These are phyloP conservation scores for Spongilla lacustris DNA, from an alignment of 37 sponge, comb jelly and placozoan species.

Conservation along the genomic window DNA sequence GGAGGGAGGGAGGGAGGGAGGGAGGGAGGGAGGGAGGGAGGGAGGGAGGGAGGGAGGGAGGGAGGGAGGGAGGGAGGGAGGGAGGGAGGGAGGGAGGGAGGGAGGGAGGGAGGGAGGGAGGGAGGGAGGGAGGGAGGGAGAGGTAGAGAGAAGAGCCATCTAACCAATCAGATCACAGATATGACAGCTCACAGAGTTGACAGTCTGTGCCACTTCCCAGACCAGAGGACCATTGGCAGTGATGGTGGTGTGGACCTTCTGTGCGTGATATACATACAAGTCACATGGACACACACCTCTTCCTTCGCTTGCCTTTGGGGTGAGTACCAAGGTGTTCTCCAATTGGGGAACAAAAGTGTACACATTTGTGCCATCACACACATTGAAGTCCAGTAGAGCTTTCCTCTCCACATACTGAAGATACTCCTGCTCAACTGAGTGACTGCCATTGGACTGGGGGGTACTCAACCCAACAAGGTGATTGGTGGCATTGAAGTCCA, in stretches of 20 bases:
- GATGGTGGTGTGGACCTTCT: conserved; percentile 6
- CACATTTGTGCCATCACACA: conserved; percentile 58
- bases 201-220: conserved; percentile 49
- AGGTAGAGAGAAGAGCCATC: too few species aligned
- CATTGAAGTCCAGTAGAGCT: background rate
- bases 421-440: conserved; percentile 18
- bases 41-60: conserved; percentile 29
- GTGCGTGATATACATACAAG: background rate
- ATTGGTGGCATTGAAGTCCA: conserved; percentile 12
- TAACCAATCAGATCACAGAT: too few species aligned
- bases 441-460: background rate
- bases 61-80: conserved; percentile 30
- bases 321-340: conserved; percentile 1
- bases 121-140: conserved; percentile 36
- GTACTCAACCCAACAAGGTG: background rate
- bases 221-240: conserved; percentile 45
- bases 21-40: conserved; percentile 31
- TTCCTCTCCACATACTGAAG: conserved; percentile 37
- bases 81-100: conserved; percentile 31
- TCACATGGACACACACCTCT: background rate
- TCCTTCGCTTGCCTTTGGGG: conserved; percentile 5
- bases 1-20: conserved; percentile 23
- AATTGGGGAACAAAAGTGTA: conserved; percentile 60
- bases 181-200: conserved; percentile 25
- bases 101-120: conserved; percentile 30